Conservation (phyloP, 2,888 invertebrate genomes). For the Patella ulyssiponensis region DNA sequence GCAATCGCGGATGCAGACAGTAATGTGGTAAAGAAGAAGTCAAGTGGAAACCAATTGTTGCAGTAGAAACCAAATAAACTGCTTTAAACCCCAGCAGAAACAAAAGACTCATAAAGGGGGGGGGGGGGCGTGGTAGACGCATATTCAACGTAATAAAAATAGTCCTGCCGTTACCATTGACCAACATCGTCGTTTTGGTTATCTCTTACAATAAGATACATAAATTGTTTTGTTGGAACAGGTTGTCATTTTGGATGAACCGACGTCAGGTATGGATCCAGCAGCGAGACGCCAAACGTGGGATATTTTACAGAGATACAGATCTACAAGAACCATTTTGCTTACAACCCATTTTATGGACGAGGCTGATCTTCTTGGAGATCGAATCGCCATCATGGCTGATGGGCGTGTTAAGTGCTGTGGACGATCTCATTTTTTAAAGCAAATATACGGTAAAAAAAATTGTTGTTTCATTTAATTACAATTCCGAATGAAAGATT, state of each 20-base stretch:
- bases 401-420: slow-evolving; percentile 84
- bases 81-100: too few relatives aligned
- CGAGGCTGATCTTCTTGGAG: slow-evolving; percentile 88
- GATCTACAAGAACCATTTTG: slow-evolving; percentile 81
- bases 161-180: too few relatives aligned
- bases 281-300: slow-evolving; percentile 77
- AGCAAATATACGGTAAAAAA: slow-evolving; percentile 81
- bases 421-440: slow-evolving; percentile 82
- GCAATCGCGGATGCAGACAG: too few relatives aligned
- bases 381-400: slow-evolving; percentile 89
- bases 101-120: too few relatives aligned
- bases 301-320: slow-evolving; percentile 80
- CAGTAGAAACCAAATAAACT: too few relatives aligned
- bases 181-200: too few relatives aligned
- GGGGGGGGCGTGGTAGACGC: too few relatives aligned
- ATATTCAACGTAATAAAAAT: too few relatives aligned
- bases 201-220: background rate
- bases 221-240: slow-evolving; percentile 19
- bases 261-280: slow-evolving; percentile 75
- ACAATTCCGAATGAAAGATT: background rate
- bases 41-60: too few relatives aligned
- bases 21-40: too few relatives aligned
- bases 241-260: slow-evolving; percentile 75
- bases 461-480: too few relatives aligned
- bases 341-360: slow-evolving; percentile 87